Percentiles rank a stretch among this genome's conserved stretches.
phyloP scores from a whole-genome alignment of 1,140 invertebrate species.

The Drosophila obscura region DNA sequence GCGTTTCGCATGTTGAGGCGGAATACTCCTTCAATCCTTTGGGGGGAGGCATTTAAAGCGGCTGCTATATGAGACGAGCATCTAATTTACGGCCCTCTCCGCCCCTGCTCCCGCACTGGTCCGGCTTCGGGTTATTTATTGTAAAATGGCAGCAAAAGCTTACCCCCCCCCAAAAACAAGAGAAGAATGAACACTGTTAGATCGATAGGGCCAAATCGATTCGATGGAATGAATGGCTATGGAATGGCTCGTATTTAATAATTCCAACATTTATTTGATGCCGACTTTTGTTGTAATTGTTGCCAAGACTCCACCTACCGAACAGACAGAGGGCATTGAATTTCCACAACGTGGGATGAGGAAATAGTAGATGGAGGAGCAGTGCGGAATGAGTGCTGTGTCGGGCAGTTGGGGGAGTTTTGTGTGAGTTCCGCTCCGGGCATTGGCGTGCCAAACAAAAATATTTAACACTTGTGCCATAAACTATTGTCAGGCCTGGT shows the following conservation, averaged over 20 bases:
- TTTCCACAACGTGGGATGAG: conserved; percentile 31
- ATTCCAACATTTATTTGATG: conserved; percentile 79
- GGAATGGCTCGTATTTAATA: conserved; percentile 76
- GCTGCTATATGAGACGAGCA: conserved; percentile 17
- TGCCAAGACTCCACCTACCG: conserved; percentile 17
- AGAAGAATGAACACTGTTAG: conserved; percentile 60
- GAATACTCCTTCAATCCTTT: conserved; percentile 12
- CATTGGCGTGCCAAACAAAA: conserved; percentile 79
- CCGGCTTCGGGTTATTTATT: conserved; percentile 65
- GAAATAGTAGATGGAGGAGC: conserved; percentile 3
- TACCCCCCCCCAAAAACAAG: neutral
- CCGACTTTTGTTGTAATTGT: conserved; percentile 71
- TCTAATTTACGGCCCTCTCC: conserved; percentile 59
- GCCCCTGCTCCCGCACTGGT: conserved; percentile 6
- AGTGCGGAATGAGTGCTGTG: too few species aligned
- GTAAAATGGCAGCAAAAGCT: conserved; percentile 62
- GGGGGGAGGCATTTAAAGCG: conserved; percentile 31
- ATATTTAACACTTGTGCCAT: conserved; percentile 81
- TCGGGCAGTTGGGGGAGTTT: neutral
- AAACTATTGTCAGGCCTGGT: conserved; percentile 71
- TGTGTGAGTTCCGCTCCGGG: conserved; percentile 32
- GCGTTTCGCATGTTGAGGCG: neutral
- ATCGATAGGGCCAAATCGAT: conserved; percentile 66
- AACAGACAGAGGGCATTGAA: conserved; percentile 39
- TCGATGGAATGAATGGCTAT: conserved; percentile 39